phyloP scores from a whole-genome alignment of 2,113 vertebrate species.

The Phoxinus phoxinus region DNA sequence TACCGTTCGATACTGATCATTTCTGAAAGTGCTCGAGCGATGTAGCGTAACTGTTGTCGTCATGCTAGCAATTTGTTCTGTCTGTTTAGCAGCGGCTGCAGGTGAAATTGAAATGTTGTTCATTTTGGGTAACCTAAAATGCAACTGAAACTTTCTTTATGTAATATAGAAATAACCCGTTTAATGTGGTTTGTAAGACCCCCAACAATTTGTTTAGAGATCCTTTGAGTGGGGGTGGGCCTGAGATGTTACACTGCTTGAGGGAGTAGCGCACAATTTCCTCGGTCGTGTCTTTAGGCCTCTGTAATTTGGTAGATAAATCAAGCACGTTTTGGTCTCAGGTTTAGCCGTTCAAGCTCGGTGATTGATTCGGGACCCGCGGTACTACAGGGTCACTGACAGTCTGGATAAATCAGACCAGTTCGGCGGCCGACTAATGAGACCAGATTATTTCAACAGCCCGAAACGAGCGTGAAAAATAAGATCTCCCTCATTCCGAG shows the following conservation, averaged over 20 bases:
- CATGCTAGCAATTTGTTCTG: neutral
- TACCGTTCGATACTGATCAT: neutral
- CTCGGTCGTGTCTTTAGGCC: constrained; percentile 71
- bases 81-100: neutral
- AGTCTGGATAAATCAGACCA: constrained; percentile 96
- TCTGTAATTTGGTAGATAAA: constrained; percentile 95
- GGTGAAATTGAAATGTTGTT: neutral
- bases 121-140: neutral
- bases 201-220: neutral
- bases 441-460: constrained; percentile 94
- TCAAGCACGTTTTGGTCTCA: constrained; percentile 81
- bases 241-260: constrained; percentile 77
- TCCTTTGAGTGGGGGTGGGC: neutral
- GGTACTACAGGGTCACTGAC: constrained; percentile 93
- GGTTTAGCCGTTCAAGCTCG: constrained; percentile 63
- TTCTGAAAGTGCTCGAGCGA: neutral
- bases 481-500: constrained; percentile 89
- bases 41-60: neutral
- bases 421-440: constrained; percentile 92
- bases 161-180: neutral
- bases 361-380: constrained; percentile 97
- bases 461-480: constrained; percentile 90
- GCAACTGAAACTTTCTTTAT: neutral
- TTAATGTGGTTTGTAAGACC: neutral
- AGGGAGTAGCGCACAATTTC: constrained; percentile 79